phyloP scores from a whole-genome alignment of 2,888 invertebrate species.

The Ophioninae sp. region DNA sequence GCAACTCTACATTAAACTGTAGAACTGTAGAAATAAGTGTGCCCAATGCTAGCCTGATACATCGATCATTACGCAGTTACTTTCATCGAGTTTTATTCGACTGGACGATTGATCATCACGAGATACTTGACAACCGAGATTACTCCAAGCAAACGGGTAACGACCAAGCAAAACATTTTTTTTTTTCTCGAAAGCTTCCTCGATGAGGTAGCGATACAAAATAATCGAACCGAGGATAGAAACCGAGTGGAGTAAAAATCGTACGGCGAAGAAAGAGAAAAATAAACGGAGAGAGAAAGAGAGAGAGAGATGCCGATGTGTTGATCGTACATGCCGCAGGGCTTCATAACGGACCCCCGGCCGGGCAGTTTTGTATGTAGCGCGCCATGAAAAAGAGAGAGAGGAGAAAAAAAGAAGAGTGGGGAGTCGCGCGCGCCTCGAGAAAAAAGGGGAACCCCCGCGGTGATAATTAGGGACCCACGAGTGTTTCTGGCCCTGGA shows the following conservation, averaged over 20 bases:
- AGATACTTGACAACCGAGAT: background rate
- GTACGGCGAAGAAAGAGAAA: slow-evolving; percentile 18
- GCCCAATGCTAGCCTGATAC: background rate
- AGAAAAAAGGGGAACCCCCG: slow-evolving; percentile 78
- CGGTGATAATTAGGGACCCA: slow-evolving; percentile 80
- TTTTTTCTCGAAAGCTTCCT: background rate
- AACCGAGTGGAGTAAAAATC: slow-evolving; percentile 18
- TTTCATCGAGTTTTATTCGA: background rate
- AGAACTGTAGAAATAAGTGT: background rate
- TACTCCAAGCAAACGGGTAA: background rate
- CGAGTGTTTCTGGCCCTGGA: slow-evolving; percentile 80
- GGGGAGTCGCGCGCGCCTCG: slow-evolving; percentile 53
- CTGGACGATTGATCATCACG: background rate
- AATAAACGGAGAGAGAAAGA: slow-evolving; percentile 41
- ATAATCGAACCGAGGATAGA: background rate
- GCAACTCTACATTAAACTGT: no score
- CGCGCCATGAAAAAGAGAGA: slow-evolving; percentile 28
- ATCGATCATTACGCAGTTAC: background rate
- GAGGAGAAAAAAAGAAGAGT: slow-evolving; percentile 18
- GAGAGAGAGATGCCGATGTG: slow-evolving; percentile 65
- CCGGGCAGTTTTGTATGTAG: slow-evolving; percentile 77
- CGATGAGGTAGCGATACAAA: background rate
- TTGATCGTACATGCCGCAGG: slow-evolving; percentile 66
- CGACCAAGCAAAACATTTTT: no score
- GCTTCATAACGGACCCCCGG: slow-evolving; percentile 76